A percentile compares a stretch with the other conserved stretches of the same genome.
phyloP scores from a whole-genome alignment of 1,140 invertebrate genomes.

The Antheraea mylitta region DNA sequence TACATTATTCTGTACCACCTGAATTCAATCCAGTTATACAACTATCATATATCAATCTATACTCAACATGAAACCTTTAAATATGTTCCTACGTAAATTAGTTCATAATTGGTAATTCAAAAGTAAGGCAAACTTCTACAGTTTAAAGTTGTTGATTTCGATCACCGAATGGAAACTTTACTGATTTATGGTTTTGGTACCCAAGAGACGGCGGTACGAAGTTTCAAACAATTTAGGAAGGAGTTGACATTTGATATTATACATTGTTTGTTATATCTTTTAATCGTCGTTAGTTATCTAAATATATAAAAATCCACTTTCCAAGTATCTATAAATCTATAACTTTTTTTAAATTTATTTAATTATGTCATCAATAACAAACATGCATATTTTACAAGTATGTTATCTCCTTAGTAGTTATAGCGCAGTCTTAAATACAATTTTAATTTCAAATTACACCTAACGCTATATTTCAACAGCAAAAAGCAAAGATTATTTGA shows the following conservation, averaged over 20 bases:
- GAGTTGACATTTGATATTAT: neutral
- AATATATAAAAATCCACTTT: neutral
- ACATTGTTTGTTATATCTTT: neutral
- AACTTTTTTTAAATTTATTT: too few relatives aligned
- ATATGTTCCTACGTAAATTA: neutral
- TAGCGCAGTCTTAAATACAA: too few relatives aligned
- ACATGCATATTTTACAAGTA: too few relatives aligned
- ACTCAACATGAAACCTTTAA: neutral
- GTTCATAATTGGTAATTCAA: neutral
- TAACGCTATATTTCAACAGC: neutral
- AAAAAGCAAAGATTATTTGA: constrained; percentile 20
- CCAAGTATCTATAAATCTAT: too few relatives aligned
- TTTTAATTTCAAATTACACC: too few relatives aligned
- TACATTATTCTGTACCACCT: too few relatives aligned
- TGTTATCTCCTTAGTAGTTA: too few relatives aligned
- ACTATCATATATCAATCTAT: neutral
- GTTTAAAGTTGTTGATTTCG: constrained; percentile 3
- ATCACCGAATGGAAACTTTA: neutral
- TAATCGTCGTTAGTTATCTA: neutral
- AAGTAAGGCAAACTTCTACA: neutral
- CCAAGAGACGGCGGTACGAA: neutral
- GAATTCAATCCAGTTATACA: neutral
- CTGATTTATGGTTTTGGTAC: neutral
- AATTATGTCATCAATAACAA: too few relatives aligned
- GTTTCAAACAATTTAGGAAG: neutral